These are phyloP conservation scores for Heliconius sara DNA, from an alignment of 2,888 invertebrate genomes.

Conservation along the genomic window DNA sequence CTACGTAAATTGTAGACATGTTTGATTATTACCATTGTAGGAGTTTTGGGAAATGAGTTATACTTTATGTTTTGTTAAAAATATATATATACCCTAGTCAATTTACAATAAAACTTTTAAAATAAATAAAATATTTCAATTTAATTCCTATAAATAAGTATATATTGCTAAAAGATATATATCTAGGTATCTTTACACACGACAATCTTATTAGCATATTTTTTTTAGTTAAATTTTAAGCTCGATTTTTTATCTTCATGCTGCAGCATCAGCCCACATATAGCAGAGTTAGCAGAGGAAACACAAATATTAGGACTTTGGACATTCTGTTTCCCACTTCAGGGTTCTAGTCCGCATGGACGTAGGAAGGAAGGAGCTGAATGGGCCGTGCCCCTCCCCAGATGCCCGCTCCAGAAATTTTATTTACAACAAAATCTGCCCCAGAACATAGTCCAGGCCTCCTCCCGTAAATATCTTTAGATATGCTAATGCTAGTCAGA, in stretches of 20 bases:
- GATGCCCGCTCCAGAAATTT: too few relatives aligned
- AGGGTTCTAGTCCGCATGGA: too few relatives aligned
- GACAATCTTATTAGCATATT: not conserved
- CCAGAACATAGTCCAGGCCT: too few relatives aligned
- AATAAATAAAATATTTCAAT: not conserved
- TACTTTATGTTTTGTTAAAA: not conserved
- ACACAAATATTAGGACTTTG: too few relatives aligned
- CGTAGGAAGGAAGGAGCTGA: too few relatives aligned
- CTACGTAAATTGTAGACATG: not conserved
- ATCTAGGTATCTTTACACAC: not conserved
- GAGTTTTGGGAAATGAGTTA: conserved; percentile 2
- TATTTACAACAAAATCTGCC: too few relatives aligned
- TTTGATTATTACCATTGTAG: not conserved
- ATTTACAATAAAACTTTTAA: conserved; percentile 1
- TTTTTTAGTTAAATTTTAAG: not conserved
- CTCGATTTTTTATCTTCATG: not conserved
- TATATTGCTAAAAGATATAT: not conserved
- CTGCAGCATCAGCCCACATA: too few relatives aligned
- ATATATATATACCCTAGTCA: conserved; percentile 16
- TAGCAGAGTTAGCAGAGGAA: too few relatives aligned
- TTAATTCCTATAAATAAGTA: not conserved
- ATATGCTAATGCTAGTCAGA: too few relatives aligned
- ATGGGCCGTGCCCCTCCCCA: too few relatives aligned
- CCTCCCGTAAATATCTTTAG: too few relatives aligned
- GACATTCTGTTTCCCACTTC: too few relatives aligned